Conservation (phyloP, 2,888 invertebrate genomes). For the Chaetoderma sp. region DNA sequence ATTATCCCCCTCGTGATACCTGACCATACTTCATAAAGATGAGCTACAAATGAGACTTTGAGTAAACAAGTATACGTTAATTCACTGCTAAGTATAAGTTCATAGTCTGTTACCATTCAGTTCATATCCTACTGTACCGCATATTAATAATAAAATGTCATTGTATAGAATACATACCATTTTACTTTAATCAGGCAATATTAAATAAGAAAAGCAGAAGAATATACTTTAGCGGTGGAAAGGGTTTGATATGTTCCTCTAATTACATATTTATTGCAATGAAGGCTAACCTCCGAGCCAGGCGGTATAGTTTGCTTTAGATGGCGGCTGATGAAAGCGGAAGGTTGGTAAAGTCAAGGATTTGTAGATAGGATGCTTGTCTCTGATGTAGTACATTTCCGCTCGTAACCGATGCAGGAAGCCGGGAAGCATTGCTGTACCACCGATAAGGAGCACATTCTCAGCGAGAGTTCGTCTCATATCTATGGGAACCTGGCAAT, state of each 20-base stretch:
- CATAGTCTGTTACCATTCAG: too few species aligned
- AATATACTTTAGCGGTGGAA: neutral
- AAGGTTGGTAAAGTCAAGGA: conserved; percentile 77
- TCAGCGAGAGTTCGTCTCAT: conserved; percentile 81
- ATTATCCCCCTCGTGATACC: too few species aligned
- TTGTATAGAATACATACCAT: too few species aligned
- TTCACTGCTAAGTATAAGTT: too few species aligned
- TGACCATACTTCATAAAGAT: too few species aligned
- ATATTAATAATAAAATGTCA: too few species aligned
- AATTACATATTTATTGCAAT: neutral
- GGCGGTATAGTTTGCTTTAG: conserved; percentile 83
- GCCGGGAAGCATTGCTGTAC: conserved; percentile 86
- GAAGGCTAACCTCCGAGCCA: conserved; percentile 84
- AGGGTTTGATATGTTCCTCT: neutral
- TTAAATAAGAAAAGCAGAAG: neutral
- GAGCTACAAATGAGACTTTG: too few species aligned
- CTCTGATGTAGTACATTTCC: conserved; percentile 80
- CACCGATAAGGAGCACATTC: conserved; percentile 89
- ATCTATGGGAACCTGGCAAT: conserved; percentile 83
- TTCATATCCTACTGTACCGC: too few species aligned
- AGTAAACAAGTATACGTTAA: too few species aligned
- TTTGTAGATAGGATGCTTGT: conserved; percentile 71
- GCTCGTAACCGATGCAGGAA: conserved; percentile 82
- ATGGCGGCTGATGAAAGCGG: conserved; percentile 85
- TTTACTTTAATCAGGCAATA: too few species aligned